Evolutionary conservation across 2,888 invertebrate species (phyloP).

Genomic region (Junonia oenone): DNA sequence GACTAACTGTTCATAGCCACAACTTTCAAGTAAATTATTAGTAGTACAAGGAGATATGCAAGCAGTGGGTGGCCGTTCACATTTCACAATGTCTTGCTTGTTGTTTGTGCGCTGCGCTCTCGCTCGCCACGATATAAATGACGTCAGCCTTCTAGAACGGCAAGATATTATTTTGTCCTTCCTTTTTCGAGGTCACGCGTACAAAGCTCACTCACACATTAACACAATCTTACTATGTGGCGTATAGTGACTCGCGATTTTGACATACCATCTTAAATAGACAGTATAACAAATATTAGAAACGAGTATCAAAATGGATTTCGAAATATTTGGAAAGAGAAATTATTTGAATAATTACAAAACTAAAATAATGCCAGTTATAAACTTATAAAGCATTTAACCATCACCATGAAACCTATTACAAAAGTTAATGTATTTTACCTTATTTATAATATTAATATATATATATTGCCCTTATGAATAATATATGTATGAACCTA

Average conservation of each 20-base stretch:
- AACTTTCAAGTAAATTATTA: conserved; percentile 68
- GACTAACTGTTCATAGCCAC: conserved; percentile 73
- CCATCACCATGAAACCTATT: conserved; percentile 31
- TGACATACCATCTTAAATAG: conserved; percentile 33
- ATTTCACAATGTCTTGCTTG: conserved; percentile 72
- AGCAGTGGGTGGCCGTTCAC: conserved; percentile 76
- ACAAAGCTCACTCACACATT: conserved; percentile 63
- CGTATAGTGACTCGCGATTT: conserved; percentile 33
- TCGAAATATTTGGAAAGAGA: not conserved
- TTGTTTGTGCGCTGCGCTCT: conserved; percentile 53
- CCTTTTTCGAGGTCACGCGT: conserved; percentile 71
- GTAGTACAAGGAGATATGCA: conserved; percentile 57
- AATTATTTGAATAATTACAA: not conserved
- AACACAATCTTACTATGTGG: conserved; percentile 38
- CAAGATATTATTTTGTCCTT: conserved; percentile 51
- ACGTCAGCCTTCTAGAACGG: conserved; percentile 76
- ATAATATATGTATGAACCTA: conserved; percentile 2
- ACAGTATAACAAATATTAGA: too few relatives aligned
- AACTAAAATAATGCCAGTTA: conserved; percentile 1
- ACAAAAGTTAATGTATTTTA: conserved; percentile 5
- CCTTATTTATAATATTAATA: not conserved
- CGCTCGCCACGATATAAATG: conserved; percentile 54
- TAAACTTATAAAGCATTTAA: conserved; percentile 22
- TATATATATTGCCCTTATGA: not conserved
- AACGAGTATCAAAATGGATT: not conserved